Conservation (phyloP, 2,888 invertebrate species). For the Cerceris ruficornis region DNA sequence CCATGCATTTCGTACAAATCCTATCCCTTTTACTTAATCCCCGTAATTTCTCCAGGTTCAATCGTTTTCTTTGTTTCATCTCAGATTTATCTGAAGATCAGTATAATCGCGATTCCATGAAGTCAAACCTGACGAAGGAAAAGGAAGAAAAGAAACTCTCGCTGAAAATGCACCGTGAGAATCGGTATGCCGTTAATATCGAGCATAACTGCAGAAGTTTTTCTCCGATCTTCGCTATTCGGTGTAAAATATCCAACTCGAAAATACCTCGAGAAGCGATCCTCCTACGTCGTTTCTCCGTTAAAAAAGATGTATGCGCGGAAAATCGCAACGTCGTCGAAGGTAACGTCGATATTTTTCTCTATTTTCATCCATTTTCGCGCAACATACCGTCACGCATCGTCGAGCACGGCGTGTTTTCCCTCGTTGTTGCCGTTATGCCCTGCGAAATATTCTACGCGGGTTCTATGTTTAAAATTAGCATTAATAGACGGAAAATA, state of each 20-base stretch:
- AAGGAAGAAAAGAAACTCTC: no score
- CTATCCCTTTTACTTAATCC: no score
- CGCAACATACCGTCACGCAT: slow-evolving; percentile 28
- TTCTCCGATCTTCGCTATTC: background rate
- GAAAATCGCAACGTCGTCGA: slow-evolving; percentile 16
- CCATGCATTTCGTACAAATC: background rate
- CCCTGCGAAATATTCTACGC: slow-evolving; percentile 24
- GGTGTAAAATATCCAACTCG: background rate
- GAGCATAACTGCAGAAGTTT: background rate
- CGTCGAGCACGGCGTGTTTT: slow-evolving; percentile 31
- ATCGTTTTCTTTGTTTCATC: background rate
- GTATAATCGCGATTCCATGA: background rate
- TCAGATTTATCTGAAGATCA: background rate
- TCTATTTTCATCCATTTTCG: background rate
- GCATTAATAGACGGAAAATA: slow-evolving; percentile 74
- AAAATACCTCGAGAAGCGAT: no score
- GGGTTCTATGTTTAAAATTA: slow-evolving; percentile 76
- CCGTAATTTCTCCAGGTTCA: no score
- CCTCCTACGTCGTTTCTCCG: background rate
- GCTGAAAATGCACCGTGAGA: background rate
- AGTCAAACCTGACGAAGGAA: background rate
- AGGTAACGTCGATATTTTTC: background rate
- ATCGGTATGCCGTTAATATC: background rate
- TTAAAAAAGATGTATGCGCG: slow-evolving; percentile 1
- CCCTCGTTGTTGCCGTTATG: slow-evolving; percentile 1